These are phyloP conservation scores for Centropus bengalensis DNA, from an alignment of 2,113 vertebrate genomes.

Conservation along the genomic window DNA sequence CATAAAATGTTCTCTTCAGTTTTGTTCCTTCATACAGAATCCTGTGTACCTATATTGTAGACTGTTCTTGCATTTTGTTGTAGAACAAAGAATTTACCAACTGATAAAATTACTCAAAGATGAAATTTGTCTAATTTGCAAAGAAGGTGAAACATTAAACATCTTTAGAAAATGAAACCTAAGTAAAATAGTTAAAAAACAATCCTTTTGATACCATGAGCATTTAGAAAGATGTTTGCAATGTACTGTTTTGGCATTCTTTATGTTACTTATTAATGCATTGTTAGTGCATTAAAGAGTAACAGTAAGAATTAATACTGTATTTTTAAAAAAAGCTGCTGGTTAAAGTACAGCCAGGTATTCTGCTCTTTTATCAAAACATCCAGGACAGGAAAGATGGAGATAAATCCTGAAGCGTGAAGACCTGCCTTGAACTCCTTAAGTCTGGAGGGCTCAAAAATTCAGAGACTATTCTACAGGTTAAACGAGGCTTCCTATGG, in stretches of 20 bases:
- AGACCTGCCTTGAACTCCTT: neutral
- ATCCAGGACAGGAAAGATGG: neutral
- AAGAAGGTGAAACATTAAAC: neutral
- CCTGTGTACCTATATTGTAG: neutral
- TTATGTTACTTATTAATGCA: no score
- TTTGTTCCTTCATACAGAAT: conserved; percentile 12
- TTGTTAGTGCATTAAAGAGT: neutral
- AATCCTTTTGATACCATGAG: neutral
- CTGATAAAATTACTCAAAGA: neutral
- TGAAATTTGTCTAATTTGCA: neutral
- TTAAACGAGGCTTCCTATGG: neutral
- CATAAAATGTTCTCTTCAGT: neutral
- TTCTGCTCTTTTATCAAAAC: neutral
- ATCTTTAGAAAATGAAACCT: neutral
- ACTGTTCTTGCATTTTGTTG: neutral
- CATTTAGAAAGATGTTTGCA: neutral
- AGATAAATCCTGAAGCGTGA: neutral
- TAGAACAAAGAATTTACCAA: neutral
- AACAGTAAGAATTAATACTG: neutral
- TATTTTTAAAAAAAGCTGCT: neutral
- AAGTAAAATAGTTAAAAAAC: neutral
- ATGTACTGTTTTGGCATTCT: neutral
- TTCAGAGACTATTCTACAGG: neutral
- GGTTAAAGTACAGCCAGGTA: neutral
- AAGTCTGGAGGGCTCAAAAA: neutral